Evolutionary conservation across 2,888 invertebrate genomes (phyloP), one percentile per base, ranked within the genome.

Genomic region (Yponomeuta plumbellus): DNA sequence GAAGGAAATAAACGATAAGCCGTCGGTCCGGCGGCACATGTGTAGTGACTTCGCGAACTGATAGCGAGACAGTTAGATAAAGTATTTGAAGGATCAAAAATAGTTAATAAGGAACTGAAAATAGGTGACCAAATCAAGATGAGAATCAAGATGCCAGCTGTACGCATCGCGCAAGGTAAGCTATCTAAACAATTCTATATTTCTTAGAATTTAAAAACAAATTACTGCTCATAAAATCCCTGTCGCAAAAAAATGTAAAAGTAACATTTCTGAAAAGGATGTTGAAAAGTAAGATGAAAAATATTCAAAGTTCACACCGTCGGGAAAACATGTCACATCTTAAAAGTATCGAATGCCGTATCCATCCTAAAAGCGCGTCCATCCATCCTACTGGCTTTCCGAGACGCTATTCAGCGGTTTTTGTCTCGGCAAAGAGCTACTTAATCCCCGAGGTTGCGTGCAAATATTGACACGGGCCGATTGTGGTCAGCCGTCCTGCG

Each of bases 141-240:
- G 97, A 96, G 97, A 96, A 97, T 97, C 94, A 97, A 97, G 95
- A 97, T 97, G 97, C 97, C 97, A 92, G 97, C 97, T 91, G 97
- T 97, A 93, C 95, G 97, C 93, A 97, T 97, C 94, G 97, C 97
- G 93, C 97, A 97, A 97, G 97, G 97, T 97, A 93, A 94, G 94
- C 88, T 39, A 59, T 62, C 13, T 20, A 26, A 66, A 56, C 26
- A 61, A 64, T 66, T 26, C 44, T 61, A 44, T 56, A 52, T 52
- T 52, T 34, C 34, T 34, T 34, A 34, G 1, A 34, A 34, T 34
- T 34, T 8, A 34, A 6, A 1, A 34, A 34, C 8, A 8, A 5
- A 34, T 26, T 8, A 34, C 8, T 8, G 34, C 34, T 6, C 6
- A 34, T 34, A 10, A 34, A 34, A 34, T 34, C 34, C 34, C 8